Evolutionary conservation across 2,797 vertebrate genomes (phyloP).

Genomic region (Phrynocephalus forsythii): DNA sequence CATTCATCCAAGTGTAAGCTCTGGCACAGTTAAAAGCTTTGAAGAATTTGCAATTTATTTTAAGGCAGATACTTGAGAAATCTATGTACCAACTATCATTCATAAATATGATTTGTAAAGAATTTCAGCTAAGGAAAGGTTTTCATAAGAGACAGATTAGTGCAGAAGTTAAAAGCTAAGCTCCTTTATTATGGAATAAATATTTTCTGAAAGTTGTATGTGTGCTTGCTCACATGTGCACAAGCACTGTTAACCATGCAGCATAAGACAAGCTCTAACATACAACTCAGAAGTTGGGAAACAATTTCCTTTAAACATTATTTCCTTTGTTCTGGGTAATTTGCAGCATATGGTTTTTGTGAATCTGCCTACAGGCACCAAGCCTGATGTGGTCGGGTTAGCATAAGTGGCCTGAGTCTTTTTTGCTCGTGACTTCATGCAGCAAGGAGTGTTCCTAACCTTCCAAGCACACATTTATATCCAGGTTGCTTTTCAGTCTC

Average conservation of each 20-base stretch:
- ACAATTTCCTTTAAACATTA: conserved; percentile 40
- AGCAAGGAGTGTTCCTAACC: conserved; percentile 39
- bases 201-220: not conserved
- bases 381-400: conserved; percentile 46
- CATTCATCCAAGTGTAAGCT: not conserved
- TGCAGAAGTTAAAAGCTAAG: not conserved
- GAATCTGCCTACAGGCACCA: conserved; percentile 50
- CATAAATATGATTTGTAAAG: not conserved
- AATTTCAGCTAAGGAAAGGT: conserved; percentile 17
- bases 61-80: conserved; percentile 15
- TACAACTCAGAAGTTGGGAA: conserved; percentile 30
- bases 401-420: conserved; percentile 43
- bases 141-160: not conserved
- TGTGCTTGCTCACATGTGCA: not conserved
- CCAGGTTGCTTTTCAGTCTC: conserved; percentile 43
- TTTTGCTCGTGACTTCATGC: conserved; percentile 57
- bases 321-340: conserved; percentile 46
- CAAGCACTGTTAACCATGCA: not conserved
- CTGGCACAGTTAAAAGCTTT: not conserved
- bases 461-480: conserved; percentile 41
- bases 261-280: conserved; percentile 25
- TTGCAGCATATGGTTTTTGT: conserved; percentile 45
- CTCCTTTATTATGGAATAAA: not conserved
- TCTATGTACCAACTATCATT: not conserved
- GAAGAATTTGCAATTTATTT: not conserved